A percentile compares a stretch with the other conserved stretches of the same genome.
Evolutionary conservation across 1,140 invertebrate species (phyloP).

Genomic region (Euglossa dilemma): DNA sequence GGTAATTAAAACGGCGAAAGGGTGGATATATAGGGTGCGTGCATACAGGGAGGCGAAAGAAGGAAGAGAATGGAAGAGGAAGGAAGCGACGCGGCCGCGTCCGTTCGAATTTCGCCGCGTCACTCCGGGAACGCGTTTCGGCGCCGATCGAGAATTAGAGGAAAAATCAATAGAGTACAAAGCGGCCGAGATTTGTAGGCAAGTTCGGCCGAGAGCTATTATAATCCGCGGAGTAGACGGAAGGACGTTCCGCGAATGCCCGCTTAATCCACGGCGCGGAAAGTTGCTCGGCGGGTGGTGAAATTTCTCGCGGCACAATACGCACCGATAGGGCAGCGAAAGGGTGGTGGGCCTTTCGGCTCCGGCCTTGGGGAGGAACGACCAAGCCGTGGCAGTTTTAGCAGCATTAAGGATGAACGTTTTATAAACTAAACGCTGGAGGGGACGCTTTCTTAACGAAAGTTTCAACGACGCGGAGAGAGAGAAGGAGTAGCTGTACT

Average conservation of each 20-base stretch:
- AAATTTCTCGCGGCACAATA: constrained; percentile 30
- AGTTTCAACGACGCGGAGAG: constrained; percentile 56
- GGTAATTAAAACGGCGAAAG: constrained; percentile 3
- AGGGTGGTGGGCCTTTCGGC: constrained; percentile 1
- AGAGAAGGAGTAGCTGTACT: constrained; percentile 43
- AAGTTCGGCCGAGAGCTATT: neutral
- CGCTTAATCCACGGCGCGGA: neutral
- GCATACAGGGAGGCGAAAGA: too few species aligned
- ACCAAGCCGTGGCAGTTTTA: constrained; percentile 64
- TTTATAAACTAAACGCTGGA: constrained; percentile 64
- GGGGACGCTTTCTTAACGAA: constrained; percentile 54
- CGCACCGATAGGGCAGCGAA: neutral
- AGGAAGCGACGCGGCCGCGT: neutral
- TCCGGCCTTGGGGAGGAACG: constrained; percentile 45
- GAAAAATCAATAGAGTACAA: constrained; percentile 19
- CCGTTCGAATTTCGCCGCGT: neutral
- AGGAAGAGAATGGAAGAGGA: too few species aligned
- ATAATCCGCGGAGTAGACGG: neutral
- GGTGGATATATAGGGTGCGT: too few species aligned
- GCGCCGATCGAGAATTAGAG: neutral
- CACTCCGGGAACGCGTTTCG: neutral
- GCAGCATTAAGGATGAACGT: constrained; percentile 68
- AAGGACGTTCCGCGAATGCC: neutral
- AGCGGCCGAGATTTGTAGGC: neutral
- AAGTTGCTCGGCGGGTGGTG: constrained; percentile 5